Evolutionary conservation across 2,797 vertebrate species (phyloP).

Genomic region (Onychomys leucogaster): DNA sequence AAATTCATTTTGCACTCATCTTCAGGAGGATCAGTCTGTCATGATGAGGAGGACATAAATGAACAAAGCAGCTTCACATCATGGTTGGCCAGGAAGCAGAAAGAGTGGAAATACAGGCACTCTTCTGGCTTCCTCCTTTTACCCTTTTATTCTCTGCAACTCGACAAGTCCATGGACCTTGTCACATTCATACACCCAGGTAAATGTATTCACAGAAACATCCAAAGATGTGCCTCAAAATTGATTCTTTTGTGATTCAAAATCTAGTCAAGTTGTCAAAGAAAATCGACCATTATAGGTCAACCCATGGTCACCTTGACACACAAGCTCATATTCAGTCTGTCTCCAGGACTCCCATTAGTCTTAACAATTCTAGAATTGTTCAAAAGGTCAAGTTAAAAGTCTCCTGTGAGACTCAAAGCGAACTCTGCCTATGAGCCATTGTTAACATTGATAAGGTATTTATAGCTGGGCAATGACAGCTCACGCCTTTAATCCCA

Average conservation of each 20-base stretch:
- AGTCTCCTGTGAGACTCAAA: background rate
- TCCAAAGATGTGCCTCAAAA: background rate
- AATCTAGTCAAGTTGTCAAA: background rate
- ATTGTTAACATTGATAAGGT: background rate
- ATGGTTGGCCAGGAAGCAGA: background rate
- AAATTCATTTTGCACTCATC: background rate
- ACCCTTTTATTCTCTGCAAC: background rate
- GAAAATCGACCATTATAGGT: background rate
- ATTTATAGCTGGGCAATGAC: background rate
- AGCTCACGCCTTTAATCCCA: background rate
- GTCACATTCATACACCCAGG: background rate
- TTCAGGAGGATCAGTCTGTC: background rate
- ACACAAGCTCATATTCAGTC: too few species aligned
- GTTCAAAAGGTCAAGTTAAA: background rate
- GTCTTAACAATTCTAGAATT: background rate
- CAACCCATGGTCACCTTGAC: background rate
- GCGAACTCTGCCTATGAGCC: background rate
- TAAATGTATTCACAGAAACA: background rate
- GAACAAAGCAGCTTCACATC: background rate
- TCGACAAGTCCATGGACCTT: too few species aligned
- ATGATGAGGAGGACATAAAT: background rate
- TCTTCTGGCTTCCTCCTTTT: too few species aligned
- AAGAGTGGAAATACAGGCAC: background rate
- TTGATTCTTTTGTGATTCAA: background rate
- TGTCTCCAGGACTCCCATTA: background rate